phyloP scores from a whole-genome alignment of 2,888 invertebrate species.

The Euphydryas editha region DNA sequence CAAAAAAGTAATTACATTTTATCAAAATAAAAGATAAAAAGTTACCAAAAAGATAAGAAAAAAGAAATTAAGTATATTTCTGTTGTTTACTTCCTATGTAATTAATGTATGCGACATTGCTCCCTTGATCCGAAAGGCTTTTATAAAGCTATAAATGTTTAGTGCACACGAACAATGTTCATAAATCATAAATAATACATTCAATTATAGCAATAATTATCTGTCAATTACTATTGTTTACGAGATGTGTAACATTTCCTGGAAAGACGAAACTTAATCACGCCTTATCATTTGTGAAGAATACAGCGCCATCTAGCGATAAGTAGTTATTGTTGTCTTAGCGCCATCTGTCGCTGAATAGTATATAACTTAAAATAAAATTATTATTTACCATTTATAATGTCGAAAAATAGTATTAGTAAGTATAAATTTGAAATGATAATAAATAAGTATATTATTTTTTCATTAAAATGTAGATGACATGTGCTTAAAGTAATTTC shows the following conservation, averaged over 20 bases:
- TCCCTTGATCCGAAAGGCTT: background rate
- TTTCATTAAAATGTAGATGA: background rate
- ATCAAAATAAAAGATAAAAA: too few relatives aligned
- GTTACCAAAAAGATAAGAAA: too few relatives aligned
- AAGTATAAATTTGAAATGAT: too few relatives aligned
- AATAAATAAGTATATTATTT: background rate
- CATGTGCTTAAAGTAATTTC: background rate
- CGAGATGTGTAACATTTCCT: slow-evolving; percentile 9
- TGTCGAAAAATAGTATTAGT: too few relatives aligned
- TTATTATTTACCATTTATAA: background rate
- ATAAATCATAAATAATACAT: slow-evolving; percentile 5
- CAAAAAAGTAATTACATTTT: too few relatives aligned
- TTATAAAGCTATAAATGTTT: slow-evolving; percentile 6
- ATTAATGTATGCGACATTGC: background rate
- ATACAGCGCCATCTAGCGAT: background rate
- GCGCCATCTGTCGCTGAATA: background rate
- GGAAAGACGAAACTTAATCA: slow-evolving; percentile 10
- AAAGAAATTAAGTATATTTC: too few relatives aligned
- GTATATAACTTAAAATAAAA: background rate
- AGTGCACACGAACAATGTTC: background rate
- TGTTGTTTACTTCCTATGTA: too few relatives aligned
- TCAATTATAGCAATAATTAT: slow-evolving; percentile 9
- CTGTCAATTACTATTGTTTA: slow-evolving; percentile 10
- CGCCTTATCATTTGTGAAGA: background rate
- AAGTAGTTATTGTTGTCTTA: background rate